phyloP scores from a whole-genome alignment of 2,797 vertebrate genomes.

The Acanthurus lineatus region DNA sequence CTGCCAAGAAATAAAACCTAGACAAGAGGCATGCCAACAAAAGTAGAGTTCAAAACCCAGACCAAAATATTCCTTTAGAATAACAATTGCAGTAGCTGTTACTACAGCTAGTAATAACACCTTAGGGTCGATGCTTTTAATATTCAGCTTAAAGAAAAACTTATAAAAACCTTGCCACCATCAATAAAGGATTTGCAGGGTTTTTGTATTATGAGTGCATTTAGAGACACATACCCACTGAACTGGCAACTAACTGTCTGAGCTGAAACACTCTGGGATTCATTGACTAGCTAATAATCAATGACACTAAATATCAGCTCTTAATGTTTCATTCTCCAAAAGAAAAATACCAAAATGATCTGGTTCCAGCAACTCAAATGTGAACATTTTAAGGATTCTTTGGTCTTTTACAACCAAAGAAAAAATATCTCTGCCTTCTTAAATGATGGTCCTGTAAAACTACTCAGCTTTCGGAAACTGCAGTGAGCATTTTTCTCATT shows the following conservation, averaged over 20 bases:
- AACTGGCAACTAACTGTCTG: neutral
- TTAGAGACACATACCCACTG: neutral
- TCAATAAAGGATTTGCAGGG: too few relatives aligned
- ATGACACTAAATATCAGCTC: neutral
- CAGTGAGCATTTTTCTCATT: neutral
- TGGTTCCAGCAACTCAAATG: neutral
- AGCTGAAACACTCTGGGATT: too few relatives aligned
- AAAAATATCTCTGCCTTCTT: neutral
- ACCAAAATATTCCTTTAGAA: constrained; percentile 4
- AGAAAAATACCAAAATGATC: neutral
- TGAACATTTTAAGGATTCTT: neutral
- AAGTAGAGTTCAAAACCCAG: neutral
- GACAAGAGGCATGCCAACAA: constrained; percentile 12
- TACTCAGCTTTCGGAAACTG: neutral
- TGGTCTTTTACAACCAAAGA: too few relatives aligned
- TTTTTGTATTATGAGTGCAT: neutral
- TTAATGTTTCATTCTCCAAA: neutral
- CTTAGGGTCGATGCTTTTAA: too few relatives aligned
- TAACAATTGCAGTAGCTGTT: neutral
- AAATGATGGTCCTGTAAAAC: neutral
- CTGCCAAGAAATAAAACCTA: neutral
- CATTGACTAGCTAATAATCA: neutral
- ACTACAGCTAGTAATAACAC: neutral
- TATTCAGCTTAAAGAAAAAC: too few relatives aligned
- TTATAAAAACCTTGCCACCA: too few relatives aligned